Evolutionary conservation across 2,888 invertebrate genomes (phyloP).

Genomic region (Cerceris ruficornis): DNA sequence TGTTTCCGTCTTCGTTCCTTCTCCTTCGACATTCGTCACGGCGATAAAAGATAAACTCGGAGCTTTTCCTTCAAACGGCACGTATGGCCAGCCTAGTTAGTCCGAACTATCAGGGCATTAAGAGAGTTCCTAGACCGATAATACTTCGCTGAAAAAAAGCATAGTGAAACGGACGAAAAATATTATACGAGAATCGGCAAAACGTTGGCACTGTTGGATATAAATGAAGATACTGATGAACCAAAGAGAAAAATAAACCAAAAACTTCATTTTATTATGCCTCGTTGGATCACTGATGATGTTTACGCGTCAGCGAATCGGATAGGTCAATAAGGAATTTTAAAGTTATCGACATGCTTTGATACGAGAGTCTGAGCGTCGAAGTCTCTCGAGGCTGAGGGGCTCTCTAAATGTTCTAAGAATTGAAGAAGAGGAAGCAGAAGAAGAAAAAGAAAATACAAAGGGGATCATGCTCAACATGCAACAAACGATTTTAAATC

Average conservation of each 20-base stretch:
- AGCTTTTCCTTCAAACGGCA: slow-evolving; percentile 18
- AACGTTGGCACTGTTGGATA: neutral
- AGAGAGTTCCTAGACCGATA: neutral
- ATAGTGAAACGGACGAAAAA: neutral
- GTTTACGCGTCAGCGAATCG: neutral
- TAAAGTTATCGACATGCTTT: slow-evolving; percentile 39
- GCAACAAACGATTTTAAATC: slow-evolving; percentile 60
- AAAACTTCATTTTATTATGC: slow-evolving; percentile 1
- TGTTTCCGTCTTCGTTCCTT: slow-evolving; percentile 18
- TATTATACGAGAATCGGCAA: neutral
- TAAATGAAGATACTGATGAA: too few relatives aligned
- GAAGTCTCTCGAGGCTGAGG: slow-evolving; percentile 63
- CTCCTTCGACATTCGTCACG: slow-evolving; percentile 21
- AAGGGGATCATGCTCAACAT: slow-evolving; percentile 56
- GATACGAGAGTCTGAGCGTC: slow-evolving; percentile 65
- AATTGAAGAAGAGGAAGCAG: too few relatives aligned
- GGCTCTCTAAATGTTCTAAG: neutral
- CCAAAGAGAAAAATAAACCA: too few relatives aligned
- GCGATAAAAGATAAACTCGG: slow-evolving; percentile 27
- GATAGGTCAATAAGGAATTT: neutral
- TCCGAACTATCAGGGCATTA: slow-evolving; percentile 1
- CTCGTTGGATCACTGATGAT: neutral
- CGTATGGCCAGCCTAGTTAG: slow-evolving; percentile 33
- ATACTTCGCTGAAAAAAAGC: neutral
- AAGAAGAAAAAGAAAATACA: too few relatives aligned